Percentiles rank a stretch among this genome's conserved stretches.
Conservation (phyloP, 2,113 vertebrate species). For the Ophiodon elongatus region DNA sequence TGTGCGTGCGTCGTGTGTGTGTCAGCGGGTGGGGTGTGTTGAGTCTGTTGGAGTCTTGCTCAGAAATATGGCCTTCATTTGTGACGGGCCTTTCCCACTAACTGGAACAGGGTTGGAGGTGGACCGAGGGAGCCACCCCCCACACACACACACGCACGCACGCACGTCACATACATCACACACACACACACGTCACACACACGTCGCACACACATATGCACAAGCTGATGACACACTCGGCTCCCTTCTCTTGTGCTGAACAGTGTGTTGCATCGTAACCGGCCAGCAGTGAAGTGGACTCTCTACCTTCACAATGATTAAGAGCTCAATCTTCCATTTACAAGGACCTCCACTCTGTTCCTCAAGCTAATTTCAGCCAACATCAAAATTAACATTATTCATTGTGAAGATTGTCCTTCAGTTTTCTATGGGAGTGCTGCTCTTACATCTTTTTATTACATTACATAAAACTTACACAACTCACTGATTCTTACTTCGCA, state of each 20-base stretch:
- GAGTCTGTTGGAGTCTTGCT: slow-evolving; percentile 43
- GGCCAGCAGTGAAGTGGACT: slow-evolving; percentile 5
- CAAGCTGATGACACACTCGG: slow-evolving; percentile 8
- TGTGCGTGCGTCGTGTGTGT: slow-evolving; percentile 20
- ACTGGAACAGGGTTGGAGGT: slow-evolving; percentile 61
- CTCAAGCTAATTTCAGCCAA: neutral
- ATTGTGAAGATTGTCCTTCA: neutral
- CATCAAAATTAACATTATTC: neutral
- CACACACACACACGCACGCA: slow-evolving; percentile 5
- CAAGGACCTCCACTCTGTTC: neutral
- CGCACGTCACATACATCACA: too few species aligned
- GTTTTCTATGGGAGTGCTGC: neutral
- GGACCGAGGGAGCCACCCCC: slow-evolving; percentile 24
- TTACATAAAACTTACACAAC: neutral
- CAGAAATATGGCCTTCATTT: slow-evolving; percentile 79
- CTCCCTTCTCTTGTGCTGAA: neutral
- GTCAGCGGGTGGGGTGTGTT: slow-evolving; percentile 42
- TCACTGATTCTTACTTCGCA: neutral
- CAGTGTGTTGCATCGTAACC: slow-evolving; percentile 1
- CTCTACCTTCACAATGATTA: slow-evolving; percentile 5
- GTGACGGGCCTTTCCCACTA: slow-evolving; percentile 58
- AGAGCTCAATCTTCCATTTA: slow-evolving; percentile 6
- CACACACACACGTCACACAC: neutral
- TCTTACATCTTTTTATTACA: neutral
- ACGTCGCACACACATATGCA: neutral